Evolutionary conservation across 2,888 invertebrate species (phyloP), one percentile per base, ranked within the genome.

Genomic region (Phanerotoma sp.): DNA sequence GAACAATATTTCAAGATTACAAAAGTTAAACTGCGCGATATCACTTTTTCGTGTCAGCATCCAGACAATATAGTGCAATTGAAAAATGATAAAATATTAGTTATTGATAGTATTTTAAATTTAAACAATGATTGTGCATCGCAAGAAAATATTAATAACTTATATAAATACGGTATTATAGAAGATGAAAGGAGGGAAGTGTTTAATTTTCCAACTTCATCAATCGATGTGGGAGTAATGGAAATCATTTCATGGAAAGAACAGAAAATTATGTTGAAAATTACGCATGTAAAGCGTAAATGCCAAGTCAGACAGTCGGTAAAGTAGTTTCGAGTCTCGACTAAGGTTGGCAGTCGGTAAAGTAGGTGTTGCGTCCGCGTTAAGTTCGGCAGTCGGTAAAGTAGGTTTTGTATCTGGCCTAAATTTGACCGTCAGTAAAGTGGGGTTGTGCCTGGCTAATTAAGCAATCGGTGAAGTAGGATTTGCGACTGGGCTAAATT

Each of bases 41-140:
- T 38, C 40, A 30, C 15, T 22, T 21, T 42, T 10, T 28, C 28
- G 21, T 5, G 13, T 10, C 33, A 52, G 21, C 25, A 16, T 42
- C 52, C 35, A 9, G 32, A 52, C 32, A 47, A 52, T 35, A 30
- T 37, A 37, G 18, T 52, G 7, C 28, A 46, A 20, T 46, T 52
- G 30, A 35, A 45, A 4, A 38, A 52, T 37, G 32, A 20, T 13
- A 45, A 15, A 25, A 47, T 52, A 21, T 25, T 52, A 13, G 20
- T 25, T 35, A 52, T 52, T 25, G 32, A 25, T 11, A 51, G 16
- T 45, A 48, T 21, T 30, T 15, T 44, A 15, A 30, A 44, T 25
- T 7, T 7, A 1, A 5, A 30, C 6, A 28, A 44, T 4, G 15
- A 44, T 22, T 44, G 15, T 15, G 22, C 10, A 6, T 7, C 28